These are phyloP conservation scores for Drosophila nannoptera DNA, from an alignment of 1,140 invertebrate genomes.

Conservation along the genomic window DNA sequence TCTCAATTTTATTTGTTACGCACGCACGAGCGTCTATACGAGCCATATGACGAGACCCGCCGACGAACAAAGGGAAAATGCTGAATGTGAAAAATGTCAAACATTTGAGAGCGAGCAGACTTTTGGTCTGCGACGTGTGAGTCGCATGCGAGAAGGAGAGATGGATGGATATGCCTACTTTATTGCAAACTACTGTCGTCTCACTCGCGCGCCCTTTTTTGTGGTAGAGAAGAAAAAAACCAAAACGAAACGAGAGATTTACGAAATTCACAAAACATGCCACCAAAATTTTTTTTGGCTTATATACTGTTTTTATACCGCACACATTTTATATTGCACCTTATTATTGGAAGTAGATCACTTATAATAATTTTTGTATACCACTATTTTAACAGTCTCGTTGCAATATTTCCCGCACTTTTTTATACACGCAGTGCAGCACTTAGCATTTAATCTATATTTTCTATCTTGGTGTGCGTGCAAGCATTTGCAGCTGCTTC, in stretches of 20 bases:
- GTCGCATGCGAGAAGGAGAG: constrained; percentile 41
- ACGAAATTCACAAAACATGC: constrained; percentile 58
- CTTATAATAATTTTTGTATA: constrained; percentile 9
- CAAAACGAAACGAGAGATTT: constrained; percentile 63
- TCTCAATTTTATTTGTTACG: constrained; percentile 66
- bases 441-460: constrained; percentile 40
- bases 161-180: constrained; percentile 29
- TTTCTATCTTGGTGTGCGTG: constrained; percentile 44
- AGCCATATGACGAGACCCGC: constrained; percentile 67
- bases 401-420: constrained; percentile 48
- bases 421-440: constrained; percentile 43
- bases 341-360: constrained; percentile 9
- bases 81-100: constrained; percentile 71
- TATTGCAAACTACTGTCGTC: constrained; percentile 32
- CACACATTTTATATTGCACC: constrained; percentile 21
- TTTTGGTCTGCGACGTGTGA: constrained; percentile 55
- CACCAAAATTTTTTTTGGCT: constrained; percentile 39
- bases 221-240: constrained; percentile 73
- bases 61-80: constrained; percentile 75
- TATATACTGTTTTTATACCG: constrained; percentile 19
- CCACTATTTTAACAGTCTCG: constrained; percentile 24
- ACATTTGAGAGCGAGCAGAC: constrained; percentile 63
- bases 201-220: constrained; percentile 62
- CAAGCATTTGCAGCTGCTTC: constrained; percentile 47
- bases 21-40: constrained; percentile 55